These are phyloP conservation scores for Parnassius mnemosyne DNA, from an alignment of 2,888 invertebrate species.

Conservation along the genomic window DNA sequence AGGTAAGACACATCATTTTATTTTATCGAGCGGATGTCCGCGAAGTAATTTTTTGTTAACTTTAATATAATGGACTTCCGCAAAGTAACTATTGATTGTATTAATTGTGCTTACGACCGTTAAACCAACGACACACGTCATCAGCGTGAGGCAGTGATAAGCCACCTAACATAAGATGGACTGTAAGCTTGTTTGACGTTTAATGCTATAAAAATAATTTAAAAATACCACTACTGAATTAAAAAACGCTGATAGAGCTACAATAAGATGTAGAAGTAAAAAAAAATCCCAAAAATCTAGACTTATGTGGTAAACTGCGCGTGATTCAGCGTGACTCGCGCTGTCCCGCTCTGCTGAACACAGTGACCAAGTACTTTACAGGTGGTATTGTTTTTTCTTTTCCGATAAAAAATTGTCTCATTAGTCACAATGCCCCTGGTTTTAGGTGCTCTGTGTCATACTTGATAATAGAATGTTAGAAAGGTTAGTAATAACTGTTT, in stretches of 20 bases:
- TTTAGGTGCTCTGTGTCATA: slow-evolving; percentile 11
- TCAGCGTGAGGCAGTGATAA: no score
- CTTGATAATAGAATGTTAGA: neutral
- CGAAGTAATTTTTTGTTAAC: no score
- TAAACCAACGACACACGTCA: no score
- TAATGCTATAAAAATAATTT: neutral
- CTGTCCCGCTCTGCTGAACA: slow-evolving; percentile 22
- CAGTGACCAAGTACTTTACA: slow-evolving; percentile 6
- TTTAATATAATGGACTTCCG: no score
- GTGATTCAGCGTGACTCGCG: slow-evolving; percentile 14
- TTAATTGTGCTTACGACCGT: no score
- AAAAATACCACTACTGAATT: no score
- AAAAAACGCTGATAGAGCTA: no score
- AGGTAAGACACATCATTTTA: no score
- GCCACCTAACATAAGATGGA: neutral
- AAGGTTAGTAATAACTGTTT: no score
- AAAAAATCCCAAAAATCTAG: neutral
- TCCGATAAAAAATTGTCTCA: neutral
- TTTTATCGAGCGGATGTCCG: no score
- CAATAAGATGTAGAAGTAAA: no score
- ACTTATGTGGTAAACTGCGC: slow-evolving; percentile 7
- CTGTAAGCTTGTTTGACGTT: neutral
- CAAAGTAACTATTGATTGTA: no score
- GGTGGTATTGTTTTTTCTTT: slow-evolving; percentile 15
- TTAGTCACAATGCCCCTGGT: slow-evolving; percentile 11